phyloP scores from a whole-genome alignment of 1,140 invertebrate species.

The Mylabris phalerata region DNA sequence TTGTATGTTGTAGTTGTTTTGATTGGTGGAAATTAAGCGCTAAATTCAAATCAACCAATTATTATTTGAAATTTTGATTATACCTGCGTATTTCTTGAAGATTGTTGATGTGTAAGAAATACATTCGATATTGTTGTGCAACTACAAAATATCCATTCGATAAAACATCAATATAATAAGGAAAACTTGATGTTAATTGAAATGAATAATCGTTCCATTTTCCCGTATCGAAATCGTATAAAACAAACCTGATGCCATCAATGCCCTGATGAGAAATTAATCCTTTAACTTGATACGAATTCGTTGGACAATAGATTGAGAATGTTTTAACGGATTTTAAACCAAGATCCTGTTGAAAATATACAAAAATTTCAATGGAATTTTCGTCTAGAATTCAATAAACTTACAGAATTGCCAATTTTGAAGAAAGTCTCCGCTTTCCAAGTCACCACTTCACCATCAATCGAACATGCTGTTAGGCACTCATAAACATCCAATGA shows the following conservation, averaged over 20 bases:
- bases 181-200: no score
- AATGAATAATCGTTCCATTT: no score
- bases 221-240: no score
- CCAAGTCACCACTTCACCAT: slow-evolving; percentile 49
- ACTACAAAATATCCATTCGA: slow-evolving; percentile 16
- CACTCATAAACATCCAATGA: slow-evolving; percentile 43
- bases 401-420: slow-evolving; percentile 41
- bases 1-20: no score
- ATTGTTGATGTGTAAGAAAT: slow-evolving; percentile 18
- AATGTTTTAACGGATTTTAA: neutral
- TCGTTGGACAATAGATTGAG: neutral
- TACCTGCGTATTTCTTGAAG: no score
- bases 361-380: slow-evolving; percentile 1
- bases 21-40: no score
- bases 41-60: no score
- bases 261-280: neutral
- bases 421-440: slow-evolving; percentile 47
- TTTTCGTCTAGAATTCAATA: slow-evolving; percentile 35
- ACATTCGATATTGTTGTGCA: slow-evolving; percentile 7
- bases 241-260: no score
- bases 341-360: neutral
- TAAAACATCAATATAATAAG: neutral
- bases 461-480: slow-evolving; percentile 49
- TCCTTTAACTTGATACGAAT: neutral
- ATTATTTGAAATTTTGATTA: no score